These are phyloP conservation scores for Ictidomys tridecemlineatus DNA, from an alignment of 2,113 vertebrate genomes.

Conservation along the genomic window DNA sequence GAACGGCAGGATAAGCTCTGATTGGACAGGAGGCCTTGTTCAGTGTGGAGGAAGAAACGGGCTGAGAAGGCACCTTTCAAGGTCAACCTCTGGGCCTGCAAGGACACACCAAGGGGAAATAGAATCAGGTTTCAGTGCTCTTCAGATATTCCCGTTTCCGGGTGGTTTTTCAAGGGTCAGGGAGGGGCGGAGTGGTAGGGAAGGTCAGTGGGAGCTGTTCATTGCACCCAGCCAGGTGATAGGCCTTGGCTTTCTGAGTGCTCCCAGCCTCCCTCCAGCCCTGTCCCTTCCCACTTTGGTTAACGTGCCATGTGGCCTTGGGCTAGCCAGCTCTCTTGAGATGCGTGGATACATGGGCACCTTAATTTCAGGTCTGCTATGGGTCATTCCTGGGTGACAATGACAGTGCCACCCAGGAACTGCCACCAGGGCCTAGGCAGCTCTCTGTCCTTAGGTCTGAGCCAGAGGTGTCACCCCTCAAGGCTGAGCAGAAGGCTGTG, in stretches of 20 bases:
- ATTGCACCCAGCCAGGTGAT: too few species aligned
- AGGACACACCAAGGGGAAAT: not conserved
- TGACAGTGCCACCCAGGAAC: not conserved
- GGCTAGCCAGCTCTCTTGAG: not conserved
- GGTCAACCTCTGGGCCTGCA: not conserved
- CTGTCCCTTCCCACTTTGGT: not conserved
- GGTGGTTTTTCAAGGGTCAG: not conserved
- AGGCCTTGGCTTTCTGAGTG: not conserved
- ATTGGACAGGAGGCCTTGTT: not conserved
- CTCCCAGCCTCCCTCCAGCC: not conserved
- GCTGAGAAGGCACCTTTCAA: not conserved
- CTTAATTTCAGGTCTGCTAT: not conserved
- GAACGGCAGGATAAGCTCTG: not conserved
- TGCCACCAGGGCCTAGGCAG: not conserved
- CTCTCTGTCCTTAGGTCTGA: not conserved
- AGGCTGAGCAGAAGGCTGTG: not conserved
- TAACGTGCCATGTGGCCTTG: not conserved
- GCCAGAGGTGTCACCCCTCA: accelerated
- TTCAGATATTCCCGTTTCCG: not conserved
- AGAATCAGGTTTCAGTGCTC: not conserved
- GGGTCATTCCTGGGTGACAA: not conserved
- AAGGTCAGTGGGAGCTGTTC: not conserved
- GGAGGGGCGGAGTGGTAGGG: not conserved
- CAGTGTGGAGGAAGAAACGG: not conserved
- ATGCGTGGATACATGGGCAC: not conserved